Evolutionary conservation across 2,113 vertebrate species (phyloP).

Genomic region (Nematolebias whitei): DNA sequence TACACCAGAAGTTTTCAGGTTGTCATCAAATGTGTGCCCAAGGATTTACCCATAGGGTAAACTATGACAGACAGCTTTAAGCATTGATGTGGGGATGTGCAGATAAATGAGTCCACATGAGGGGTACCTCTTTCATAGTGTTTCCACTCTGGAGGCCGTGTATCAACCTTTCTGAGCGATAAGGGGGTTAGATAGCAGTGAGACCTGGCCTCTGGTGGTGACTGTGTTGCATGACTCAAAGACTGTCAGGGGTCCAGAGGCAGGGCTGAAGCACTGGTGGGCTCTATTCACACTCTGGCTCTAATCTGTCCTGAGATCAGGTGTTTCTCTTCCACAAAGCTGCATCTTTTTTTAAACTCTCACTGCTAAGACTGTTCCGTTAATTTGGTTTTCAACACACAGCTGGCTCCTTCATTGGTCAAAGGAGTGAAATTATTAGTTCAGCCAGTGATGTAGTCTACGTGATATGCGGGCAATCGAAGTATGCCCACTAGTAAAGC

Average conservation of each 20-base stretch:
- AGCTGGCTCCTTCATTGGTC: slow-evolving; percentile 79
- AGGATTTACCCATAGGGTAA: neutral
- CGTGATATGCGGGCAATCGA: no score
- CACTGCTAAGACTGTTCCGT: slow-evolving; percentile 56
- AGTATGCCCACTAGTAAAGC: no score
- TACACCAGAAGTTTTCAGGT: slow-evolving; percentile 16
- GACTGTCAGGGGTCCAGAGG: slow-evolving; percentile 79
- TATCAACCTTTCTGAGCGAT: slow-evolving; percentile 83
- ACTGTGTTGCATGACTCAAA: slow-evolving; percentile 86
- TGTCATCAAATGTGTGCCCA: slow-evolving; percentile 20
- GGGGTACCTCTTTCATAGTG: slow-evolving; percentile 71
- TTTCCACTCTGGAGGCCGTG: slow-evolving; percentile 74
- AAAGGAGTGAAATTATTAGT: slow-evolving; percentile 88
- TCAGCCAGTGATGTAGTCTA: slow-evolving; percentile 81
- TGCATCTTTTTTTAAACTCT: slow-evolving; percentile 81
- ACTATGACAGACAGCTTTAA: slow-evolving; percentile 67
- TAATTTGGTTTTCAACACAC: slow-evolving; percentile 85
- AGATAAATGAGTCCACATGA: slow-evolving; percentile 56
- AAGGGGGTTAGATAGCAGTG: slow-evolving; percentile 86
- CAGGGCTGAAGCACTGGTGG: slow-evolving; percentile 81
- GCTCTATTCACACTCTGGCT: slow-evolving; percentile 82
- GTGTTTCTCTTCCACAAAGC: slow-evolving; percentile 72
- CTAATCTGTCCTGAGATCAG: slow-evolving; percentile 83
- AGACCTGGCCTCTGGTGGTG: slow-evolving; percentile 85
- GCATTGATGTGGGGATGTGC: slow-evolving; percentile 45